Percentiles rank a stretch among this genome's conserved stretches.
Evolutionary conservation across 1,140 invertebrate genomes (phyloP).

Genomic region (Drosophila bipectinata): DNA sequence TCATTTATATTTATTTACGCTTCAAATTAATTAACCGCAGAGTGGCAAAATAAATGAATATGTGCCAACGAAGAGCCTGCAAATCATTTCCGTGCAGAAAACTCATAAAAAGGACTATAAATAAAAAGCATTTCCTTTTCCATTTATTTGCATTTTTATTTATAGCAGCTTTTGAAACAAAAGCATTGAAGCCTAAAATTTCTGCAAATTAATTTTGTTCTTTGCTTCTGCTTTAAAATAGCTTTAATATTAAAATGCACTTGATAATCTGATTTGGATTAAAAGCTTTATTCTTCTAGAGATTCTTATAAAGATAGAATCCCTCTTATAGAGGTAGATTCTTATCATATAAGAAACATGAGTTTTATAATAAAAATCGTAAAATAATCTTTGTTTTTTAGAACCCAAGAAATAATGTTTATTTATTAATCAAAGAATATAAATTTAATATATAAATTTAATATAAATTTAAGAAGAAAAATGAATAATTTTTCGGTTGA

Average conservation of each 20-base stretch:
- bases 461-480: too few species aligned
- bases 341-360: too few species aligned
- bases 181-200: conserved; percentile 27
- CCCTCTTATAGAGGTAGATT: too few species aligned
- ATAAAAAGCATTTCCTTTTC: conserved; percentile 16
- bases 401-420: too few species aligned
- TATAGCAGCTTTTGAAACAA: background rate
- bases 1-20: conserved; percentile 43
- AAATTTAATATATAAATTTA: too few species aligned
- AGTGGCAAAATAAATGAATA: conserved; percentile 42
- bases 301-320: too few species aligned
- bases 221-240: background rate
- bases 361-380: too few species aligned
- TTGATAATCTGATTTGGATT: too few species aligned
- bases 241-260: conserved; percentile 3
- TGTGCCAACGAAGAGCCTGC: conserved; percentile 14
- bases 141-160: conserved; percentile 20
- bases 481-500: too few species aligned
- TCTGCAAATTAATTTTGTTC: conserved; percentile 6
- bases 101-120: conserved; percentile 25
- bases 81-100: conserved; percentile 23
- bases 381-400: too few species aligned
- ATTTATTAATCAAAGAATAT: too few species aligned
- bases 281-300: too few species aligned
- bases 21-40: conserved; percentile 58